phyloP scores from a whole-genome alignment of 2,797 vertebrate species.

The Pogonophryne albipinna region DNA sequence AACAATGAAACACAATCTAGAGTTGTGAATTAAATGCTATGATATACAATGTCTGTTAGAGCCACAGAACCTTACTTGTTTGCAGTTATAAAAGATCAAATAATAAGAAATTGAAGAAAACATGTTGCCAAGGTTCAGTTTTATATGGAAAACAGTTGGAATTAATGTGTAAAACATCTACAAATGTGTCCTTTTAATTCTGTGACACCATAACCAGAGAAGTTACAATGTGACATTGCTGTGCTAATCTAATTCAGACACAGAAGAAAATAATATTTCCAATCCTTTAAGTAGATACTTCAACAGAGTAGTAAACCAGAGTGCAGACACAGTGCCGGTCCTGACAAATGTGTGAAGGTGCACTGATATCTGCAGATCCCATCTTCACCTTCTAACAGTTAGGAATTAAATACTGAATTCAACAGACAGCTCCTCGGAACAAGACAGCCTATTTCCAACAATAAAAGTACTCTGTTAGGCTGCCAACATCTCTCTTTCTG shows the following conservation, averaged over 20 bases:
- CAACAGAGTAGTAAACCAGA: conserved; percentile 25
- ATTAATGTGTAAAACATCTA: conserved; percentile 66
- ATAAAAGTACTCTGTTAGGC: conserved; percentile 58
- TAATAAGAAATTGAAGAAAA: conserved; percentile 12
- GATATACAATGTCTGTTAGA: neutral
- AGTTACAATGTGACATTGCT: conserved; percentile 33
- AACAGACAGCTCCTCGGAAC: conserved; percentile 25
- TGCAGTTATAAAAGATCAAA: neutral
- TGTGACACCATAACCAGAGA: conserved; percentile 15
- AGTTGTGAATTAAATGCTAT: neutral
- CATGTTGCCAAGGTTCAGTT: conserved; percentile 51
- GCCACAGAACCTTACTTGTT: neutral
- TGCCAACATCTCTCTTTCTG: conserved; percentile 76
- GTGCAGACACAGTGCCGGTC: conserved; percentile 43
- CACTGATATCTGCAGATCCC: conserved; percentile 26
- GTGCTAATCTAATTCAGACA: conserved; percentile 32
- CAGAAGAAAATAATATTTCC: conserved; percentile 18
- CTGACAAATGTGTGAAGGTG: conserved; percentile 32
- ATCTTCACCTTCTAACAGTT: conserved; percentile 15
- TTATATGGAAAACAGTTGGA: conserved; percentile 65
- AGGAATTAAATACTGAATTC: conserved; percentile 35
- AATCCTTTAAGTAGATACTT: conserved; percentile 31
- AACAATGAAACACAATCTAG: neutral
- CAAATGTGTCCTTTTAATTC: conserved; percentile 37
- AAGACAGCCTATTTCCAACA: conserved; percentile 18